Base-by-base conservation (phyloP, 2,888 invertebrate species). In the Epistrophe grossulariae region DNA sequence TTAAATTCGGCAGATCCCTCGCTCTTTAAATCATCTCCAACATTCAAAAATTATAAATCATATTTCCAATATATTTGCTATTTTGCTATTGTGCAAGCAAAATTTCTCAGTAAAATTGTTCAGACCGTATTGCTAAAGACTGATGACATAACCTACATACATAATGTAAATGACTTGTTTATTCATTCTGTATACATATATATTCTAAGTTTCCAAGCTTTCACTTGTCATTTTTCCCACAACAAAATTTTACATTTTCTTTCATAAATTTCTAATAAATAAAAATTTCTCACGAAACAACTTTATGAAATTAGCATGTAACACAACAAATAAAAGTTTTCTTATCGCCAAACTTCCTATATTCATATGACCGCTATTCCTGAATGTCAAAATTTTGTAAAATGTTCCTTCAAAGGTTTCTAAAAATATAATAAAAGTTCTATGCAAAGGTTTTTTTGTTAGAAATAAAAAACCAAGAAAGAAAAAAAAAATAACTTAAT, bases 381-480 rank as follows among this genome's bases (percentile, higher is more conserved):
- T 7, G 17, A 17, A 43, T 31, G 10, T 64, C 64, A 64, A 24
- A 45, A 10, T 31, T 11, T 31, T 64, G 6, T 43, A 24, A 24
- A 62, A 17, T 38, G 9, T 45, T 76, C 9, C 52, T 79, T 62
- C 11, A 64, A 50, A 35, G 59, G 35, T 79, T 43, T 79, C 57
- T 57, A 64, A 19, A 24, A 62, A 64, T 43, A 73, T 38, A 50
- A 64, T 17, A 11, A 77, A 62, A 71, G 57, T n/a, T 68, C 4
- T 13, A 50, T 62, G 8, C 50, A 52, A 40, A 60, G 24, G 19
- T 8, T 17, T 35, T 17, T 31, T 48, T 11, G 17, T 24, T 15
- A 43, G 28, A 43, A 2, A 40, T 15, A 9, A 43, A 8, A 15
- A 17, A 3, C 9, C 15, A 40, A 62, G 28, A 3, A 8, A 35